A percentile compares a stretch with the other conserved stretches of the same genome.
These are phyloP conservation scores for Exaiptasia diaphana DNA, from an alignment of 64 coral and sea anemone species.

Conservation along the genomic window DNA sequence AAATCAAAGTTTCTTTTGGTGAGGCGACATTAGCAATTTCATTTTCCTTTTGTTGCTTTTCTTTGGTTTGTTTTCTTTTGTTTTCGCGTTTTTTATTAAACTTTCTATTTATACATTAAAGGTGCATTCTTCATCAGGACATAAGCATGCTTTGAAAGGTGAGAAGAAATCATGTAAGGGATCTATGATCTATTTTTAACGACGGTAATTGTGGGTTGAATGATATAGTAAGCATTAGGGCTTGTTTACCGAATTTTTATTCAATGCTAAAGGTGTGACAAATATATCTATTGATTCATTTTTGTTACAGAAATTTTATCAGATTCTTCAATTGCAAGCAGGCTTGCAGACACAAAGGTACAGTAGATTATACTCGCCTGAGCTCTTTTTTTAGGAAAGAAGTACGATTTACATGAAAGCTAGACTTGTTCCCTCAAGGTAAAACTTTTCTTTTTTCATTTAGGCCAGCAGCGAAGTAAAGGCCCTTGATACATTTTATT, in stretches of 20 bases:
- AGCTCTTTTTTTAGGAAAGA: too few species aligned
- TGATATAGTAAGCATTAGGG: too few species aligned
- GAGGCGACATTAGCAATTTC: not conserved
- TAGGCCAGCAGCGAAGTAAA: constrained; percentile 95
- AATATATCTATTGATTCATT: too few species aligned
- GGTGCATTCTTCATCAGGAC: constrained; percentile 96
- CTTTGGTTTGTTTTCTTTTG: not conserved
- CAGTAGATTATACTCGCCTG: too few species aligned
- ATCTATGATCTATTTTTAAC: too few species aligned
- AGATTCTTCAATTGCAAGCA: constrained; percentile 72
- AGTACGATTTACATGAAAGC: too few species aligned
- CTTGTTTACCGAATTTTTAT: too few species aligned
- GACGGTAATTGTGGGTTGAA: too few species aligned
- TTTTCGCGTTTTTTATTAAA: not conserved
- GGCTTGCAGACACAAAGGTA: constrained; percentile 96
- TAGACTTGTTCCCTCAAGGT: too few species aligned
- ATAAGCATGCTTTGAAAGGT: constrained; percentile 98
- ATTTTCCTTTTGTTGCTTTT: not conserved
- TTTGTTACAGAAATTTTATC: constrained; percentile 94
- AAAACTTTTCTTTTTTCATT: not conserved
- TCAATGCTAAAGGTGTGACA: too few species aligned
- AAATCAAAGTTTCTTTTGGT: constrained; percentile 94
- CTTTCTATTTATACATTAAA: too few species aligned
- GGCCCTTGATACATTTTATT: constrained; percentile 87
- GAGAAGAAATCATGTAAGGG: too few species aligned